Evolutionary conservation across 2,797 vertebrate species (phyloP), one percentile per base, ranked within the genome.

Genomic region (Dendrocincla fuliginosa): DNA sequence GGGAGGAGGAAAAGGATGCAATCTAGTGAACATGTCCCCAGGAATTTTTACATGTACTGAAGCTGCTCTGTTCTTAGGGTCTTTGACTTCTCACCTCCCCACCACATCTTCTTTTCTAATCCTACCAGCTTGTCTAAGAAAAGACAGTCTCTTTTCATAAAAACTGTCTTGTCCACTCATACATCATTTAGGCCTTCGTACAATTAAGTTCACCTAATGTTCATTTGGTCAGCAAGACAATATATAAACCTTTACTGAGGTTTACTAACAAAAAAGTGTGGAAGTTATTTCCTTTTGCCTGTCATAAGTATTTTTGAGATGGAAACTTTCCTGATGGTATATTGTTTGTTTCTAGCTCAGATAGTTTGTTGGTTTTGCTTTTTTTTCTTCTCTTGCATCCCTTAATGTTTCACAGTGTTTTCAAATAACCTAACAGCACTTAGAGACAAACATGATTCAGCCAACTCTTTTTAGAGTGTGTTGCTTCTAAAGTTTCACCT

Each of bases 381-480:
- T 37, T 60, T 50, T 55, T 37, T 74, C 18, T n/a, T 2, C 4
- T 69, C 6, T 50, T 46, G 18, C 10, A 5, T 10, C 10, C 20
- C 8, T 71, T 76, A 84, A n/a, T 59, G 13, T 47, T 89, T 77
- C 44, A 35, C 42, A 83, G 2, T 59, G 20, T 69, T 80, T 93
- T 85, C n/a, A 63, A 65, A 47, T 90, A 97, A 83, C 20, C n/a
- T 59, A 81, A 53, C 16, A 68, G 9, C 41, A 35, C 13, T 50
- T 50, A 77, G 35, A 86, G 44, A 84, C 28, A 73, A 87, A 94
- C 10, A 23, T 32, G 42, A 41, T 90, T 78, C 42, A 90, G n/a
- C 74, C 78, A 89, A 42, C 33, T 95, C 30, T 92, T 82, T 52
- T 87, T 95, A 82, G 93, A 96, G 94, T 52, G 67, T 87, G 44